Evolutionary conservation across 2,797 vertebrate species (phyloP).

Genomic region (Eulemur coronatus): DNA sequence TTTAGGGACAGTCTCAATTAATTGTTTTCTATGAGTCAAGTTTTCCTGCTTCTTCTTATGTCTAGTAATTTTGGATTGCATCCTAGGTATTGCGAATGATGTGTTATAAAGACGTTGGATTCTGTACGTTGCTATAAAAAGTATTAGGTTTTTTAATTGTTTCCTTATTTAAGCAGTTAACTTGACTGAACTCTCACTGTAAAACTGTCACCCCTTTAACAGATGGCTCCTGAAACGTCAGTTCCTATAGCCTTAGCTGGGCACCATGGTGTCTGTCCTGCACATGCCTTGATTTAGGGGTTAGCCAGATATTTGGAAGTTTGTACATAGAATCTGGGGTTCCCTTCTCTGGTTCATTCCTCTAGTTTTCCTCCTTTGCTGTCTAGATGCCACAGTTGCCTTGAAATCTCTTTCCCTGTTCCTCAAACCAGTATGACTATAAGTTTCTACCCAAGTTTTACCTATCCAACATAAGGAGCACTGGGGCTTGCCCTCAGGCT

Average conservation of each 20-base stretch:
- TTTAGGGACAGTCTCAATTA: background rate
- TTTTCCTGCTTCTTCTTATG: background rate
- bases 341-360: background rate
- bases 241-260: background rate
- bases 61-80: background rate
- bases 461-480: background rate
- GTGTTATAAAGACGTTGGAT: background rate
- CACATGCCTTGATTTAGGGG: background rate
- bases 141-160: background rate
- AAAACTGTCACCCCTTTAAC: background rate
- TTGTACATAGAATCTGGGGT: background rate
- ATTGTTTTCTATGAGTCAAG: background rate
- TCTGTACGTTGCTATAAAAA: background rate
- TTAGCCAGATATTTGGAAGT: background rate
- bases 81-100: background rate
- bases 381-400: background rate
- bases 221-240: background rate
- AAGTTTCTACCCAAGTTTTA: background rate
- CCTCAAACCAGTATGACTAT: background rate
- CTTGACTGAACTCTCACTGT: background rate
- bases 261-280: background rate
- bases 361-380: background rate
- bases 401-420: background rate
- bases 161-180: background rate
- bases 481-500: background rate